Evolutionary conservation across 2,113 vertebrate species (phyloP), one percentile per base, ranked within the genome.

Genomic region (Phodopus roborovskii): DNA sequence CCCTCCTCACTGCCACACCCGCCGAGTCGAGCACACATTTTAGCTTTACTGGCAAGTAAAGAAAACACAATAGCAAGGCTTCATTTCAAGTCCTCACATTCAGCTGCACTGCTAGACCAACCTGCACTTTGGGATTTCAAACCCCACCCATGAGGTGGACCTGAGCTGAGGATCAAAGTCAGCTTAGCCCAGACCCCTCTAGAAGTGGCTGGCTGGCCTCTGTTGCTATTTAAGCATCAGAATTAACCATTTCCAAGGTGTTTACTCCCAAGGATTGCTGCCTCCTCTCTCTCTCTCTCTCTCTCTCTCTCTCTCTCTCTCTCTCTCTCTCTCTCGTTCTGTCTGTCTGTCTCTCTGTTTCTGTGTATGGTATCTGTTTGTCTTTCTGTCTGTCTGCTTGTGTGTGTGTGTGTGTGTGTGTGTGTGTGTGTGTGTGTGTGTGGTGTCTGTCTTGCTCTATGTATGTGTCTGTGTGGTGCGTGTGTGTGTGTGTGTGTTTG

Each of bases 181-280:
- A 53, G 66, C 45, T 48, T 5, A 39, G 3, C 10, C 16, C 45
- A 48, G 73, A 24, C n/a, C 4, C 33, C 60, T 8, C 6, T 22
- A 0, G 39, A 28, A 26, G 0, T 0, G 36, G 26, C 13, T 78
- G n/a, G n/a, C n/a, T n/a, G n/a, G 50, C 24, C 48, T 87, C 2
- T 45, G 45, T 30, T 4, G 1, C 9, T 7, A 0, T 0, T 42
- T 33, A 24, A 60, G 22, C 15, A 5, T 0, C 20, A 20, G 30
- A 12, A 11, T 16, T 39, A n/a, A n/a, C n/a, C n/a, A n/a, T n/a
- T n/a, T n/a, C n/a, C n/a, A n/a, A n/a, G n/a, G n/a, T 33, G 22
- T n/a, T 22, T 12, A 24, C 60, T 60, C 20, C 45, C 0, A 3
- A 7, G 20, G 28, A 2, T 2, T 28, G 8, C 30, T 13, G n/a